Percentiles rank a stretch among this genome's conserved stretches.
phyloP scores from a whole-genome alignment of 64 coral and sea anemone species.

The Actinia tenebrosa region DNA sequence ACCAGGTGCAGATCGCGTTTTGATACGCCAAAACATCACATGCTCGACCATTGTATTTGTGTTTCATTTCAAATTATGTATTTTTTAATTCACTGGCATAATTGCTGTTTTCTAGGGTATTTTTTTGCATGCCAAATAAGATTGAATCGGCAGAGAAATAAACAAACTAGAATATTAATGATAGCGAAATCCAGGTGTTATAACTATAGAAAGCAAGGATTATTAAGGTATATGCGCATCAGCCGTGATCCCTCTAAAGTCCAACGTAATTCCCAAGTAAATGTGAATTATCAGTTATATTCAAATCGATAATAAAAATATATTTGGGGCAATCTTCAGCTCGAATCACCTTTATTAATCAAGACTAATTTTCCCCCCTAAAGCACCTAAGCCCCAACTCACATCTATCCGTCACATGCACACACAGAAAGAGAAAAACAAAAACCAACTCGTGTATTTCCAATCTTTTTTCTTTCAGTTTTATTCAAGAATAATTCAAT shows the following conservation, averaged over 20 bases:
- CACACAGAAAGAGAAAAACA: background rate
- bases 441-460: background rate
- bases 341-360: background rate
- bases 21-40: background rate
- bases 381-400: background rate
- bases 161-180: constrained; percentile 10
- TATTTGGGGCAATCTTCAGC: background rate
- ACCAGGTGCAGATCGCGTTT: constrained; percentile 5
- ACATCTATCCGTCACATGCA: background rate
- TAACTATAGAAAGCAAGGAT: background rate
- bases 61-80: constrained; percentile 12
- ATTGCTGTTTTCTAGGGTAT: background rate
- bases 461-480: background rate
- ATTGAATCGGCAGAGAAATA: background rate
- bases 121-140: background rate
- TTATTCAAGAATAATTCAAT: background rate
- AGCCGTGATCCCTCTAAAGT: background rate
- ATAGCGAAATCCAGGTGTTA: background rate
- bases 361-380: background rate
- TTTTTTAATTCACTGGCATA: background rate
- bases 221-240: background rate
- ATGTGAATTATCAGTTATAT: constrained; percentile 8
- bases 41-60: constrained; percentile 1
- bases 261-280: background rate
- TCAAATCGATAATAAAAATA: background rate